phyloP scores from a whole-genome alignment of 2,888 invertebrate species.

The Auanema sp. region DNA sequence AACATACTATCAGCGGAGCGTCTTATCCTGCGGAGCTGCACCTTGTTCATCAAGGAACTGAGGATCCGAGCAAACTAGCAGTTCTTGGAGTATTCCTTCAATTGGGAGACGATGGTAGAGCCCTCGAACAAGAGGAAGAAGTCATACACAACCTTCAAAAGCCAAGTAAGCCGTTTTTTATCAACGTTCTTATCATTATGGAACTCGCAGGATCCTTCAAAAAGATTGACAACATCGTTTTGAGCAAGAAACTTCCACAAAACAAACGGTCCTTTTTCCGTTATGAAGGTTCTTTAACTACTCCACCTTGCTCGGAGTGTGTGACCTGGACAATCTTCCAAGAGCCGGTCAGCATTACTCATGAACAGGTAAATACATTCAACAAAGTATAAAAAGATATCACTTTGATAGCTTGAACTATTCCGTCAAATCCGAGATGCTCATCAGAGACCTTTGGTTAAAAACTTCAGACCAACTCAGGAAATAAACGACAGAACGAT shows the following conservation, averaged over 20 bases:
- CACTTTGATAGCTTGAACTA: constrained; percentile 34
- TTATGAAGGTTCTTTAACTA: constrained; percentile 59
- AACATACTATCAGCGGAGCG: constrained; percentile 56
- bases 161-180: background rate
- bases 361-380: constrained; percentile 41
- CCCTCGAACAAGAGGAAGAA: constrained; percentile 30
- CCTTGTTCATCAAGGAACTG: constrained; percentile 60
- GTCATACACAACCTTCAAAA: constrained; percentile 27
- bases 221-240: constrained; percentile 24
- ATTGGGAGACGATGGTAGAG: constrained; percentile 42
- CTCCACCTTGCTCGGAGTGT: constrained; percentile 57
- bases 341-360: constrained; percentile 54
- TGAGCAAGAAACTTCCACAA: constrained; percentile 49
- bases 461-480: constrained; percentile 57
- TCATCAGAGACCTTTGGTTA: constrained; percentile 38
- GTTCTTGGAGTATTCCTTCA: constrained; percentile 59
- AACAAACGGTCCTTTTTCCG: constrained; percentile 49
- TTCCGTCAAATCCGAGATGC: constrained; percentile 53
- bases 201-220: constrained; percentile 31
- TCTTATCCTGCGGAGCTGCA: constrained; percentile 57
- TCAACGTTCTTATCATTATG: constrained; percentile 6
- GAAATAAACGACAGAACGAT: constrained; percentile 45
- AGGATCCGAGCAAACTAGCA: constrained; percentile 54
- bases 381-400: constrained; percentile 1
- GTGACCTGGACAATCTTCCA: constrained; percentile 62